A percentile compares a stretch with the other conserved stretches of the same genome.
Evolutionary conservation across 2,797 vertebrate species (phyloP).

Genomic region (Alauda arvensis): DNA sequence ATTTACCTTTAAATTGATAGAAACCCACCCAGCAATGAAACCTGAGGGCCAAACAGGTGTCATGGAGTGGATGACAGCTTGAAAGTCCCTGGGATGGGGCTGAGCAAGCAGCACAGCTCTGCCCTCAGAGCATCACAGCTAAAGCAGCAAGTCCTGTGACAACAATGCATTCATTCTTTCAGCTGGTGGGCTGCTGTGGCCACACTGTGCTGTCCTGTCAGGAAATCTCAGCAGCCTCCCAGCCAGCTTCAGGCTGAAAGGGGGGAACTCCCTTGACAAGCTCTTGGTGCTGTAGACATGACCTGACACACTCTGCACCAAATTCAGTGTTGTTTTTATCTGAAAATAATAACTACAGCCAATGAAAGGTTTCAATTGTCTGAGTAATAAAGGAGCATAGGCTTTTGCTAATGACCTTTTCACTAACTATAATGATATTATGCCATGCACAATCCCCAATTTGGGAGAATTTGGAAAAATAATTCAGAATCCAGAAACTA

Average conservation of each 20-base stretch:
- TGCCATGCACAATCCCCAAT: background rate
- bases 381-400: background rate
- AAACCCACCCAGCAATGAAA: background rate
- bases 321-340: background rate
- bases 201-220: background rate
- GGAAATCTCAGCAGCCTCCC: background rate
- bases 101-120: background rate
- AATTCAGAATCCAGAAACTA: background rate
- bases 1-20: background rate
- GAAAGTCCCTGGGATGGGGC: background rate
- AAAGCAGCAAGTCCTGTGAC: accelerated
- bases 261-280: background rate
- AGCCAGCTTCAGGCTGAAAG: background rate
- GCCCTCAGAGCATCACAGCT: background rate
- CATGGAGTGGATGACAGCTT: no score
- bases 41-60: accelerated
- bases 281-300: accelerated
- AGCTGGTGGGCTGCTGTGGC: background rate
- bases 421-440: background rate
- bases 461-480: background rate
- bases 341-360: background rate
- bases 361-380: background rate
- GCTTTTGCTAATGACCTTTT: background rate
- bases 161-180: background rate
- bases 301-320: background rate